These are phyloP conservation scores for Menidia beryllina DNA, from an alignment of 2,113 vertebrate genomes.

Conservation along the genomic window DNA sequence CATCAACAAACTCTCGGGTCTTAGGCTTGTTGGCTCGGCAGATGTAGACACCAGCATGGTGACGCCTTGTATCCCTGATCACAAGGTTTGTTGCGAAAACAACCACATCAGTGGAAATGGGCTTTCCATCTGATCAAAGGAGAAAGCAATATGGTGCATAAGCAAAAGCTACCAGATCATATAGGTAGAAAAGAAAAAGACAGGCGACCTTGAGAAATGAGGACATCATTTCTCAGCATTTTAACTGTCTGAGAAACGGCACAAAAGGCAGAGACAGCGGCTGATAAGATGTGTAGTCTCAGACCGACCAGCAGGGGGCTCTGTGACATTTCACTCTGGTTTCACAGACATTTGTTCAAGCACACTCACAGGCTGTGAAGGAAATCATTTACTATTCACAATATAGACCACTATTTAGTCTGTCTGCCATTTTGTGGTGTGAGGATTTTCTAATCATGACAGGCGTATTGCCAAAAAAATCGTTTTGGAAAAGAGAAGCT, in stretches of 20 bases:
- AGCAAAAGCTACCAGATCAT: slow-evolving; percentile 16
- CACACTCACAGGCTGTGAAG: slow-evolving; percentile 7
- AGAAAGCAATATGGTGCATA: slow-evolving; percentile 22
- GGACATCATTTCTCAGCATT: slow-evolving; percentile 24
- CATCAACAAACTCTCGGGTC: slow-evolving; percentile 90
- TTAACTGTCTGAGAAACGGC: slow-evolving; percentile 44
- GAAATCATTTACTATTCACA: slow-evolving; percentile 26
- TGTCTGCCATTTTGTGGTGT: slow-evolving; percentile 27
- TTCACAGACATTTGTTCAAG: slow-evolving; percentile 31
- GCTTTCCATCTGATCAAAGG: slow-evolving; percentile 88
- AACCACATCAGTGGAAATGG: slow-evolving; percentile 92
- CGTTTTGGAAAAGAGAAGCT: neutral
- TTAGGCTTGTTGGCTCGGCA: slow-evolving; percentile 95
- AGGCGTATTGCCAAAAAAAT: neutral
- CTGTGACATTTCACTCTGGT: slow-evolving; percentile 44
- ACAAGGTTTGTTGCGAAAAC: slow-evolving; percentile 93
- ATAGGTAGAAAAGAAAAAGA: neutral
- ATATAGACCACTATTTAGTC: slow-evolving; percentile 15
- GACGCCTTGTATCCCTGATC: slow-evolving; percentile 87
- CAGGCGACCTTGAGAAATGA: slow-evolving; percentile 5
- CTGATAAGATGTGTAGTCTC: slow-evolving; percentile 38
- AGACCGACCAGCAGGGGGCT: slow-evolving; percentile 65
- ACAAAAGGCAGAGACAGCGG: no score
- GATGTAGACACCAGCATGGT: slow-evolving; percentile 92
- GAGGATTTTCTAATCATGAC: neutral